Evolutionary conservation across 2,797 vertebrate species (phyloP), one percentile per base, ranked within the genome.

Genomic region (Labroides dimidiatus): DNA sequence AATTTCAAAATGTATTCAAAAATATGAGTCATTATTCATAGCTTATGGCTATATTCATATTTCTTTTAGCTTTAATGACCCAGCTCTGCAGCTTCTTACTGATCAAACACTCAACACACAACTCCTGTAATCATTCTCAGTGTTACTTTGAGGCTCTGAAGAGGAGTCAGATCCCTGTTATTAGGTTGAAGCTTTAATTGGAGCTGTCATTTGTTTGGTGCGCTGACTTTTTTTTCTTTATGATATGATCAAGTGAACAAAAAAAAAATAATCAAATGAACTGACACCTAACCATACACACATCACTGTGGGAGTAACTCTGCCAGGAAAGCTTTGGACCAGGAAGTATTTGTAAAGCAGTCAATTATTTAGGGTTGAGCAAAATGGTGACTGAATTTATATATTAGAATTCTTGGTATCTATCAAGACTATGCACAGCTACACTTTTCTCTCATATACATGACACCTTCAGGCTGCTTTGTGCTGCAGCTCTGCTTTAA

Each of bases 31-130:
- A 55, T 67, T 52, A 64, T 56, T 47, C 37, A 49, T 53, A 41
- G 41, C 51, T 56, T 0, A 1, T 50, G 49, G 64, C 62, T 39
- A 14, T 16, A 52, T 64, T 71, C 39, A 64, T 21, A 56, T 62
- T 57, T 12, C 47, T 10, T 30, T 69, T 21, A 70, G 72, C 51
- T 41, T 69, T 68, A 79, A 84, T 12, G 69, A 69, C 50, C 64
- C 45, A 19, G 50, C 52, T 69, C 64, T 53, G 56, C 8, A 15
- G 51, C 3, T 20, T 19, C 39, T 75, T 63, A 52, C 44, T 16
- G 24, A 1, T 64, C 53, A 68, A 41, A 74, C 75, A 13, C 16
- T 41, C 21, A 47, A 48, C 3, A 59, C 30, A 54, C 24, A 42
- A 30, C 61, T 77, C 48, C 20, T 20, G 43, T 21, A 30, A 12